Percentiles rank a stretch among this genome's conserved stretches.
Evolutionary conservation across 2,113 vertebrate genomes (phyloP).

Genomic region (Tragelaphus buxtoni): DNA sequence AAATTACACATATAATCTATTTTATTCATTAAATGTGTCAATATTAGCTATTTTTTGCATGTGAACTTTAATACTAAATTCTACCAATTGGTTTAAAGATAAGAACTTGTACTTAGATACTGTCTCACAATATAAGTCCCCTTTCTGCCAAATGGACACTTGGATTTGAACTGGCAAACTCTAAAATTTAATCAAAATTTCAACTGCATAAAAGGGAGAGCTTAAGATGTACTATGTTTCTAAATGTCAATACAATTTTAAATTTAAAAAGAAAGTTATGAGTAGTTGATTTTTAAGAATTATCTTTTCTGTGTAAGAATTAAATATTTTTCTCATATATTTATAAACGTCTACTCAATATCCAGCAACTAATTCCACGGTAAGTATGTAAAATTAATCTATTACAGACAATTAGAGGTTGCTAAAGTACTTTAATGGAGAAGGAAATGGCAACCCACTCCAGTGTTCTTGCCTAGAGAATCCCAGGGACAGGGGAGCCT

Average conservation of each 20-base stretch:
- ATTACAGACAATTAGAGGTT: neutral
- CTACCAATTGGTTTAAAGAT: neutral
- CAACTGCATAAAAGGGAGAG: neutral
- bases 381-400: neutral
- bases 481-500: too few species aligned
- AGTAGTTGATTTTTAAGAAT: neutral
- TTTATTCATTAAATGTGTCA: neutral
- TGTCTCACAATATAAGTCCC: neutral
- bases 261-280: neutral
- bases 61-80: neutral
- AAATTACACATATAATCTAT: neutral
- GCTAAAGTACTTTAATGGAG: neutral
- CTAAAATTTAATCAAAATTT: slow-evolving; percentile 11
- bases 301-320: neutral
- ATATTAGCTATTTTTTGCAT: neutral
- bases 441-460: too few species aligned
- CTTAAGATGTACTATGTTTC: neutral
- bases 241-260: neutral
- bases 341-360: neutral
- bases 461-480: too few species aligned
- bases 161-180: neutral
- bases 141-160: neutral
- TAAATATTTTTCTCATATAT: neutral
- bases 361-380: neutral
- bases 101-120: neutral